Evolutionary conservation across 2,888 invertebrate genomes (phyloP).

Genomic region (Clivina fossor): DNA sequence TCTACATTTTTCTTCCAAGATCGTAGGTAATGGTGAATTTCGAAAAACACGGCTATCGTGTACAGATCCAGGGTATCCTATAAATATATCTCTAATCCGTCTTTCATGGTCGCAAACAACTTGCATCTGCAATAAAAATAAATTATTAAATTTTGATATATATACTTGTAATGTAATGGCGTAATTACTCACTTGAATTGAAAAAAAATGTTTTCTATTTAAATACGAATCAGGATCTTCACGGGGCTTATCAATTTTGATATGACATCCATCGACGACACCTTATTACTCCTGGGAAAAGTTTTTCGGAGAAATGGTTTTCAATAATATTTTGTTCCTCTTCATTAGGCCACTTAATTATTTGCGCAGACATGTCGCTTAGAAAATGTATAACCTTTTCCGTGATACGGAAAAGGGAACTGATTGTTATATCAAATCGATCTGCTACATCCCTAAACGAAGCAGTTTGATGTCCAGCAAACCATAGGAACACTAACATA

Average conservation of each 20-base stretch:
- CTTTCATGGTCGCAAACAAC: conserved; percentile 30
- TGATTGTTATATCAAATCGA: conserved; percentile 37
- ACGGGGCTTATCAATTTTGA: too few relatives aligned
- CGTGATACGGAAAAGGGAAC: conserved; percentile 35
- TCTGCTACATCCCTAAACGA: conserved; percentile 39
- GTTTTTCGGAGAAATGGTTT: conserved; percentile 25
- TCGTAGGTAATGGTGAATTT: too few relatives aligned
- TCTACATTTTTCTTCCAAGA: too few relatives aligned
- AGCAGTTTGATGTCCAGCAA: conserved; percentile 34
- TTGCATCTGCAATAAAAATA: conserved; percentile 35
- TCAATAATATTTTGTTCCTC: conserved; percentile 35
- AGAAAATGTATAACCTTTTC: conserved; percentile 26
- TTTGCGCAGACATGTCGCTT: conserved; percentile 35
- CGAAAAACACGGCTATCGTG: too few relatives aligned
- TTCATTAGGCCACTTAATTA: conserved; percentile 38
- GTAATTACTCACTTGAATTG: conserved; percentile 21
- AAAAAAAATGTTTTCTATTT: conserved; percentile 35
- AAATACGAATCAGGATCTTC: too few relatives aligned
- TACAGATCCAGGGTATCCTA: conserved; percentile 37
- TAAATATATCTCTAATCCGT: conserved; percentile 26
- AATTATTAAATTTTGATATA: conserved; percentile 1
- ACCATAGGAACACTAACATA: conserved; percentile 30
- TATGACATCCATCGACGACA: conserved; percentile 10
- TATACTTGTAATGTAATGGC: neutral
- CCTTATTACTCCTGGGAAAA: conserved; percentile 36